A percentile compares a stretch with the other conserved stretches of the same genome.
Evolutionary conservation across 2,113 vertebrate genomes (phyloP).

Genomic region (Lophochroa leadbeateri): DNA sequence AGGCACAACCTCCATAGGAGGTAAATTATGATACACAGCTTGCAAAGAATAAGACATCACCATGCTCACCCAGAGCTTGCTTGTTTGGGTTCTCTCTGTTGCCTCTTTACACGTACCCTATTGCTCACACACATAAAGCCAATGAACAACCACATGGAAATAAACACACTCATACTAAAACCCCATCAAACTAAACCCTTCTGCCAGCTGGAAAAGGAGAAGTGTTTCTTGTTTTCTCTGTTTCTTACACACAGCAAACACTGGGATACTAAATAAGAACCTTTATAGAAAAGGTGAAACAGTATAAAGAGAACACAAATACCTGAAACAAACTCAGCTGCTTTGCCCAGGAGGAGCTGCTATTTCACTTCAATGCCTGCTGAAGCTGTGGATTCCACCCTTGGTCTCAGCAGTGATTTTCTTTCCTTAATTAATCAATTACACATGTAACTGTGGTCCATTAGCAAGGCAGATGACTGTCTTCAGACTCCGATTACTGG

Average conservation of each 20-base stretch:
- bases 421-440: slow-evolving; percentile 68
- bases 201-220: neutral
- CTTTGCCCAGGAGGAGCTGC: neutral
- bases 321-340: neutral
- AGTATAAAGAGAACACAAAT: neutral
- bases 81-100: neutral
- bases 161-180: neutral
- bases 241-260: neutral
- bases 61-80: neutral
- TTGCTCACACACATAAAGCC: neutral
- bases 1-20: neutral
- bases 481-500: slow-evolving; percentile 51
- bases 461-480: slow-evolving; percentile 60
- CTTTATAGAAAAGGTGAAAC: neutral
- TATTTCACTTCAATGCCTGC: neutral
- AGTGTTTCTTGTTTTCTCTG: neutral
- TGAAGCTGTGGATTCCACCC: slow-evolving; percentile 13
- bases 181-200: neutral
- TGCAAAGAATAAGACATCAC: neutral
- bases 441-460: slow-evolving; percentile 50
- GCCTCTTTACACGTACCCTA: neutral
- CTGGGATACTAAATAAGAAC: neutral
- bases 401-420: slow-evolving; percentile 51
- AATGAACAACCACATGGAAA: fast-evolving
- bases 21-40: neutral